Conservation (phyloP, 2,113 vertebrate species). For the Bostrychus sinensis region DNA sequence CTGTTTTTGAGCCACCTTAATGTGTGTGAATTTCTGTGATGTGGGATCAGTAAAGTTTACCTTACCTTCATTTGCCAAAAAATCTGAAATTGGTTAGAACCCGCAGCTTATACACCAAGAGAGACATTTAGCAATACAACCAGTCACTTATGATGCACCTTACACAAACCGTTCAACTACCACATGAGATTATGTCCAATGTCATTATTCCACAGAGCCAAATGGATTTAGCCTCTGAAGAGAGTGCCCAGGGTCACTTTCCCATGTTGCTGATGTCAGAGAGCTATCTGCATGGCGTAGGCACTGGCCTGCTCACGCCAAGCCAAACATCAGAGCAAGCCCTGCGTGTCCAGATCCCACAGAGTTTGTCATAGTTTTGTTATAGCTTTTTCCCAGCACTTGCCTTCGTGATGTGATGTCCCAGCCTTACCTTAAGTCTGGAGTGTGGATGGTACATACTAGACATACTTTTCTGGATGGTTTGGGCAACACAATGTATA, state of each 20-base stretch:
- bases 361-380: constrained; percentile 55
- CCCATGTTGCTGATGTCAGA: constrained; percentile 65
- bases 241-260: constrained; percentile 43
- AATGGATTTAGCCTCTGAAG: constrained; percentile 35
- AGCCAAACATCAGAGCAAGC: constrained; percentile 69
- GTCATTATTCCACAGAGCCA: constrained; percentile 38
- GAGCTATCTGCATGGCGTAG: constrained; percentile 40
- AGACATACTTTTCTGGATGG: background rate
- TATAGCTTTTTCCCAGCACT: constrained; percentile 28
- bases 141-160: too few relatives aligned
- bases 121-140: too few relatives aligned
- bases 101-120: too few relatives aligned
- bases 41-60: too few relatives aligned
- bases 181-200: too few relatives aligned
- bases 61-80: too few relatives aligned
- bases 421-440: background rate
- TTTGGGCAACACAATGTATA: background rate
- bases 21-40: too few relatives aligned
- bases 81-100: too few relatives aligned
- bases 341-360: constrained; percentile 39
- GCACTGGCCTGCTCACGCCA: constrained; percentile 57
- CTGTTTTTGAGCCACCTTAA: too few relatives aligned
- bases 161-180: too few relatives aligned
- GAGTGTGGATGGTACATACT: too few relatives aligned
- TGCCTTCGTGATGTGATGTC: background rate